phyloP scores from a whole-genome alignment of 2,888 invertebrate species.

The Athalia circularis region DNA sequence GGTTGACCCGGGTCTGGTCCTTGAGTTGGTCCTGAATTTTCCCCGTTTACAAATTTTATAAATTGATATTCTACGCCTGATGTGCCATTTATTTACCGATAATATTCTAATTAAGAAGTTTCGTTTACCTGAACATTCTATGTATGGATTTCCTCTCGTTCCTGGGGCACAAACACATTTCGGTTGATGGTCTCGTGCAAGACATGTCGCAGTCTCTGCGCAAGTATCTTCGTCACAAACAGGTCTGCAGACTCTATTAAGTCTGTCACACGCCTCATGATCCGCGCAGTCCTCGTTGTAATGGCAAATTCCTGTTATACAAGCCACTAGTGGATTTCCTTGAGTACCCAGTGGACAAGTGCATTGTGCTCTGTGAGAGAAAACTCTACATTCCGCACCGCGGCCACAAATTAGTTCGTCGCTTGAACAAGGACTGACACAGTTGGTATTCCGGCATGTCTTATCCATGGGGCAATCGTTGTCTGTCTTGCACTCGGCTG shows the following conservation, averaged over 20 bases:
- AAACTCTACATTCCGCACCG: constrained; percentile 85
- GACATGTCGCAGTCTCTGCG: constrained; percentile 85
- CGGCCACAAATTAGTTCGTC: constrained; percentile 84
- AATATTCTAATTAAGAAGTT: constrained; percentile 56
- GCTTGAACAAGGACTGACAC: constrained; percentile 85
- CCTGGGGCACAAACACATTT: constrained; percentile 86
- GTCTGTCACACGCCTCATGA: constrained; percentile 88
- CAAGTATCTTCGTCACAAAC: constrained; percentile 90
- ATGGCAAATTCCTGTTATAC: constrained; percentile 89
- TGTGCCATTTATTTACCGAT: background rate
- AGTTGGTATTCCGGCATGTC: constrained; percentile 86
- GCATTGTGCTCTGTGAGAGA: constrained; percentile 87
- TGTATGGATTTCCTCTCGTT: constrained; percentile 86
- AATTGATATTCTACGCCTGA: background rate
- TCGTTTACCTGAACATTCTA: constrained; percentile 78
- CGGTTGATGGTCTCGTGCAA: constrained; percentile 85
- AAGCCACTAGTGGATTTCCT: constrained; percentile 88
- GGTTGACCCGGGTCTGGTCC: constrained; percentile 70
- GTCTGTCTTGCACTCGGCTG: constrained; percentile 88
- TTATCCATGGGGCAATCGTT: constrained; percentile 90
- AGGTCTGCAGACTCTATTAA: constrained; percentile 88
- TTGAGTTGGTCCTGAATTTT: constrained; percentile 39
- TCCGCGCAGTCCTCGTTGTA: constrained; percentile 93
- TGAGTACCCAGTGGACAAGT: constrained; percentile 90
- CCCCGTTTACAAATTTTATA: background rate